Conservation (phyloP, 2,888 invertebrate genomes). For the Idaea biselata region DNA sequence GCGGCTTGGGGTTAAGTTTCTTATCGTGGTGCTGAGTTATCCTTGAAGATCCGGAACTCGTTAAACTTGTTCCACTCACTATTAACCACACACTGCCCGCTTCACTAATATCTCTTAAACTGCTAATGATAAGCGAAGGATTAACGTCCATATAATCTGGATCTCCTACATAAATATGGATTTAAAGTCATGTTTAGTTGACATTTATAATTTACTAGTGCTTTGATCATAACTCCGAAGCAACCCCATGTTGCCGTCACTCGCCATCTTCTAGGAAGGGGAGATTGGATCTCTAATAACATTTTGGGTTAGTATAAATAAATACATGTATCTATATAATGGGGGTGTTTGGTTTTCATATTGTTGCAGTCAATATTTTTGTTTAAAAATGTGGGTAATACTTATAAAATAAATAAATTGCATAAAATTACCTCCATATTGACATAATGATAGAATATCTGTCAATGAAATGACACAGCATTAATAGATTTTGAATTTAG, state of each 20-base stretch:
- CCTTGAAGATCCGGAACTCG: constrained; percentile 40
- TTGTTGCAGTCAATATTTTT: too few relatives aligned
- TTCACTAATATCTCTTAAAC: constrained; percentile 33
- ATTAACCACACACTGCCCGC: constrained; percentile 37
- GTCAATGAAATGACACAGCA: too few relatives aligned
- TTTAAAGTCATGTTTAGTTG: constrained; percentile 29
- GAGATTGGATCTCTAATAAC: not conserved
- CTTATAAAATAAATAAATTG: too few relatives aligned
- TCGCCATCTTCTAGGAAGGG: constrained; percentile 18
- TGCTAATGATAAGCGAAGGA: constrained; percentile 28
- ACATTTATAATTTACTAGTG: constrained; percentile 27
- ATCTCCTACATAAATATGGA: constrained; percentile 24
- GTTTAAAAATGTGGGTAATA: too few relatives aligned
- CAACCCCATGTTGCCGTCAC: constrained; percentile 14
- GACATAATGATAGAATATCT: too few relatives aligned
- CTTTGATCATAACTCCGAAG: constrained; percentile 26
- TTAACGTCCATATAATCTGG: constrained; percentile 23
- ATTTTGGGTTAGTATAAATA: not conserved
- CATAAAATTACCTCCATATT: too few relatives aligned
- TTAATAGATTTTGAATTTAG: too few relatives aligned
- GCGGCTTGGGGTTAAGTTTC: constrained; percentile 55
- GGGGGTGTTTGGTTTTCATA: too few relatives aligned
- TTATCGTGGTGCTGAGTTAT: constrained; percentile 61
- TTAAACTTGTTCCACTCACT: constrained; percentile 39
- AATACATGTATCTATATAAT: not conserved